Evolutionary conservation across 2,797 vertebrate species (phyloP), one percentile per base, ranked within the genome.

Genomic region (Darevskia nairensis): DNA sequence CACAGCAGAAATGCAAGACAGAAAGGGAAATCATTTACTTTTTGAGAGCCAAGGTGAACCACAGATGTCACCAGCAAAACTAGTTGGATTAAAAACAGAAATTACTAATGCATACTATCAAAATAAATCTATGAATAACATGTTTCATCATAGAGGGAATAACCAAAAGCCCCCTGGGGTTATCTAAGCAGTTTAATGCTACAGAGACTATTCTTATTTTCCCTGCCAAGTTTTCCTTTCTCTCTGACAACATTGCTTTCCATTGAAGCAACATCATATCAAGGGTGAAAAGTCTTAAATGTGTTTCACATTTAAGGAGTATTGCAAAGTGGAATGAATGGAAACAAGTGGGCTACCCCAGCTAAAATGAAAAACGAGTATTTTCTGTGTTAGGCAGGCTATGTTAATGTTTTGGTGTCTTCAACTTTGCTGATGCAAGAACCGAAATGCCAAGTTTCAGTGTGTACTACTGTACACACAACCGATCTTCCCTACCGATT

Each of bases 381-480:
- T 11, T 32, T 46, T 35, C 55, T 71, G 55, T 39, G 44, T n/a
- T 72, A 39, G 25, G 46, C 10, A 80, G 50, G 8, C 23, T 61
- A 39, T 9, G 17, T 21, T 19, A 21, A 32, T 74, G 72, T 74
- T 74, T 3, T 39, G 29, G 44, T 39, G 44, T 80, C 68, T 82
- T 29, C 76, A 84, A 85, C 32, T 61, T 27, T 13, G 23, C 35
- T 64, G 64, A 46, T 35, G 68, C 25, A 55, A n/a, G 35, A 80
- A 80, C 66, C 21, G 61, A 64, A 61, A 35, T 85, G 59, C 84
- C 89, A 87, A 90, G 68, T 87, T n/a, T 46, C 15, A 3, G 1
- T 66, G 13, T 41, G 41, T n/a, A 29, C 50, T 13, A 6, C 8
- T 9, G 25, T 41, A 71, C 5, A 23, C 41, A 50, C 2, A 3